A percentile compares a stretch with the other conserved stretches of the same genome.
Conservation (phyloP, 1,140 invertebrate genomes). For the Dreissena rostriformis region DNA sequence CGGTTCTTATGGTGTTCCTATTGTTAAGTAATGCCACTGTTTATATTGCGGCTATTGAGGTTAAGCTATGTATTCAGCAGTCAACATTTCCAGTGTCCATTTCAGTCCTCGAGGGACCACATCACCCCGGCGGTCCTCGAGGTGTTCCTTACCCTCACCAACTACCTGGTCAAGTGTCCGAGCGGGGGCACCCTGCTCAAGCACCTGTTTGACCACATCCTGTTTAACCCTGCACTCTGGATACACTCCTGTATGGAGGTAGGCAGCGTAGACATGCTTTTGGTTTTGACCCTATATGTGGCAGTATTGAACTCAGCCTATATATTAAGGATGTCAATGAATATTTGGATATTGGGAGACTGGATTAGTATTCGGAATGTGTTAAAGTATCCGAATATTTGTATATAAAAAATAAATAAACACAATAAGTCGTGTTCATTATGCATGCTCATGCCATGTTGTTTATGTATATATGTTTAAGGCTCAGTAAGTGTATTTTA, state of each 20-base stretch:
- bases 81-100: not conserved
- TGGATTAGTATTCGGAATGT: too few species aligned
- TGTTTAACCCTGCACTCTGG: constrained; percentile 99
- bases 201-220: constrained; percentile 98
- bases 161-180: constrained; percentile 96
- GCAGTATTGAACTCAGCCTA: too few species aligned
- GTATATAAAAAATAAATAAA: too few species aligned
- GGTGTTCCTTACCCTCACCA: constrained; percentile 96
- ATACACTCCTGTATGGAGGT: constrained; percentile 98
- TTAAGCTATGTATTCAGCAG: not conserved
- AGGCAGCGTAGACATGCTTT: constrained; percentile 24
- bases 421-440: too few species aligned
- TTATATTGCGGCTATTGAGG: not conserved
- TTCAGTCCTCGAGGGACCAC: constrained; percentile 92
- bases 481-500: too few species aligned
- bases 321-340: too few species aligned
- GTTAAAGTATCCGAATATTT: too few species aligned
- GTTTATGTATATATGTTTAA: too few species aligned
- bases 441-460: too few species aligned
- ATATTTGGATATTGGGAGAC: too few species aligned
- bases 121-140: constrained; percentile 95
- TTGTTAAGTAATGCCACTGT: not conserved
- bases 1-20: not conserved
- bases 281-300: too few species aligned
- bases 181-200: constrained; percentile 97